Percentiles rank a stretch among this genome's conserved stretches.
These are phyloP conservation scores for Rhagophthalmus giganteus DNA, from an alignment of 2,888 invertebrate species.

Conservation along the genomic window DNA sequence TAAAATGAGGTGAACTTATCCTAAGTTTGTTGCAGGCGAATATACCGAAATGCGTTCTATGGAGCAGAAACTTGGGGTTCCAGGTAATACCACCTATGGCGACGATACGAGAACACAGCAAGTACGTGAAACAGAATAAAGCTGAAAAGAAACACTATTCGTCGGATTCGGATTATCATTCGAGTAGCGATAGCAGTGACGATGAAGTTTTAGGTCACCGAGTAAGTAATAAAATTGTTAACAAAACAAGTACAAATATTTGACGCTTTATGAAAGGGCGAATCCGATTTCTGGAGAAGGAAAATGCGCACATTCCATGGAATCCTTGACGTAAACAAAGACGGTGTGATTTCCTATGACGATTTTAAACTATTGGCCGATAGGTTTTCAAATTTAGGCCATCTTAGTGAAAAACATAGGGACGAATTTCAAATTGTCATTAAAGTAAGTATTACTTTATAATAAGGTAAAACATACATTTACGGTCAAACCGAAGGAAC, in stretches of 20 bases:
- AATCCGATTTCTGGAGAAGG: constrained; percentile 75
- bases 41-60: constrained; percentile 2
- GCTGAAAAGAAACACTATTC: constrained; percentile 10
- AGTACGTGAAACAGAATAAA: constrained; percentile 29
- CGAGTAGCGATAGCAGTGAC: constrained; percentile 32
- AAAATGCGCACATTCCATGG: constrained; percentile 86
- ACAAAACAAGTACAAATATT: too few relatives aligned
- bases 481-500: constrained; percentile 56
- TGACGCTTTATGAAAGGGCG: too few relatives aligned
- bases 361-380: constrained; percentile 76
- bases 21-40: constrained; percentile 4
- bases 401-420: constrained; percentile 67
- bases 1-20: too few relatives aligned
- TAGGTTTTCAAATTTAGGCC: constrained; percentile 75
- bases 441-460: constrained; percentile 57
- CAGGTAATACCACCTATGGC: neutral
- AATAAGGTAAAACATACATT: constrained; percentile 3
- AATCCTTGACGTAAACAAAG: constrained; percentile 82
- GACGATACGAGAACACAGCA: constrained; percentile 20
- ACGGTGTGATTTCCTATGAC: constrained; percentile 81
- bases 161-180: constrained; percentile 19
- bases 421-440: constrained; percentile 72
- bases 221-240: too few relatives aligned
- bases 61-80: too few relatives aligned
- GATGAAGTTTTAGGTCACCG: constrained; percentile 32